Conservation (phyloP, 2,888 invertebrate species). For the Drymonia ruficornis region DNA sequence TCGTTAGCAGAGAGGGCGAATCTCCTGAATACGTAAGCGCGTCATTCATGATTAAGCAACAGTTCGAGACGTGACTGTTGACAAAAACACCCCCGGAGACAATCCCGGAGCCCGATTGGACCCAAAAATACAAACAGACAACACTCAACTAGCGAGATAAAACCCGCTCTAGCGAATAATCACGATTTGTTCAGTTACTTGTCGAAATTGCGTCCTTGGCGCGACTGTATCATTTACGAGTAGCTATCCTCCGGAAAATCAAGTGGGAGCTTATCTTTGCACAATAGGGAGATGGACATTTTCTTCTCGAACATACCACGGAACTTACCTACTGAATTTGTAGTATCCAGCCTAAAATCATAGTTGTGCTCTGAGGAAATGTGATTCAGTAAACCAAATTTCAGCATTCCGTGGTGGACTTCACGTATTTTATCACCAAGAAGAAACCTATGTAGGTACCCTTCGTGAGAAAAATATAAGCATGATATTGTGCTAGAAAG, state of each 20-base stretch:
- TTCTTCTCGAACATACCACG: neutral
- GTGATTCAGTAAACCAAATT: too few species aligned
- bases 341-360: too few species aligned
- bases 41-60: slow-evolving; percentile 80
- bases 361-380: too few species aligned
- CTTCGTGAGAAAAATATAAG: too few species aligned
- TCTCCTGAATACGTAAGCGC: slow-evolving; percentile 79
- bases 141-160: slow-evolving; percentile 35
- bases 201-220: slow-evolving; percentile 21
- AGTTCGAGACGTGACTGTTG: slow-evolving; percentile 70
- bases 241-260: neutral
- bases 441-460: too few species aligned
- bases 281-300: neutral
- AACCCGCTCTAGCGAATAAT: slow-evolving; percentile 24
- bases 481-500: too few species aligned
- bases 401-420: too few species aligned
- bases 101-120: slow-evolving; percentile 48
- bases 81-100: slow-evolving; percentile 65
- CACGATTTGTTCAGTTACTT: slow-evolving; percentile 16
- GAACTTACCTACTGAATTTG: too few species aligned
- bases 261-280: neutral
- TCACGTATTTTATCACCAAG: too few species aligned
- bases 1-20: slow-evolving; percentile 75
- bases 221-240: slow-evolving; percentile 2
- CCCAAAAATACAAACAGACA: slow-evolving; percentile 40